A percentile compares a stretch with the other conserved stretches of the same genome.
Evolutionary conservation across 2,113 vertebrate genomes (phyloP).

Genomic region (Aspidoscelis tigris): DNA sequence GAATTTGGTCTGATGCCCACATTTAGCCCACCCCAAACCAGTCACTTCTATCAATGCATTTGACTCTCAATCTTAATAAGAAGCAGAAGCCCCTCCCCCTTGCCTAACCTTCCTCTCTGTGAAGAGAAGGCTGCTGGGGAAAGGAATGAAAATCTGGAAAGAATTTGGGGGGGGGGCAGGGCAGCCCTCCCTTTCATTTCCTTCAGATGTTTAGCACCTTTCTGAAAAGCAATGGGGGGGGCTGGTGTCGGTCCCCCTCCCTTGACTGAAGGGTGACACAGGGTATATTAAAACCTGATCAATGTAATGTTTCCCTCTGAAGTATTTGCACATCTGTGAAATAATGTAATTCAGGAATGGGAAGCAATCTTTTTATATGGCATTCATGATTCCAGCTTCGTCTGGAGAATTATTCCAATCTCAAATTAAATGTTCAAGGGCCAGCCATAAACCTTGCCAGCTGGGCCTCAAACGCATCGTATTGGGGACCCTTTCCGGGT

Average conservation of each 20-base stretch:
- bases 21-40: constrained; percentile 67
- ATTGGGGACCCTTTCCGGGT: constrained; percentile 64
- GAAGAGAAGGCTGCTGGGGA: constrained; percentile 79
- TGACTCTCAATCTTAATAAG: constrained; percentile 78
- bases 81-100: constrained; percentile 77
- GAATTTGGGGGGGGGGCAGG: constrained; percentile 82
- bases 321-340: constrained; percentile 84
- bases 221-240: constrained; percentile 82
- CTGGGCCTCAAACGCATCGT: constrained; percentile 72
- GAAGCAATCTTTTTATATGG: constrained; percentile 77
- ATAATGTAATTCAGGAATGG: constrained; percentile 77
- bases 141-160: constrained; percentile 85
- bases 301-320: constrained; percentile 84
- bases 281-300: constrained; percentile 84
- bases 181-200: constrained; percentile 81
- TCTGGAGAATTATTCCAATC: constrained; percentile 84
- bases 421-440: constrained; percentile 82
- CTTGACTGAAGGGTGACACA: constrained; percentile 84
- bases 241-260: constrained; percentile 57
- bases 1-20: constrained; percentile 14
- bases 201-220: constrained; percentile 87
- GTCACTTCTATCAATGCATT: constrained; percentile 61
- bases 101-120: constrained; percentile 66
- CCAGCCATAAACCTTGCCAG: constrained; percentile 73
- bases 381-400: constrained; percentile 83